A percentile compares a stretch with the other conserved stretches of the same genome.
Conservation (phyloP, 2,888 invertebrate species). For the Plutella xylostella region DNA sequence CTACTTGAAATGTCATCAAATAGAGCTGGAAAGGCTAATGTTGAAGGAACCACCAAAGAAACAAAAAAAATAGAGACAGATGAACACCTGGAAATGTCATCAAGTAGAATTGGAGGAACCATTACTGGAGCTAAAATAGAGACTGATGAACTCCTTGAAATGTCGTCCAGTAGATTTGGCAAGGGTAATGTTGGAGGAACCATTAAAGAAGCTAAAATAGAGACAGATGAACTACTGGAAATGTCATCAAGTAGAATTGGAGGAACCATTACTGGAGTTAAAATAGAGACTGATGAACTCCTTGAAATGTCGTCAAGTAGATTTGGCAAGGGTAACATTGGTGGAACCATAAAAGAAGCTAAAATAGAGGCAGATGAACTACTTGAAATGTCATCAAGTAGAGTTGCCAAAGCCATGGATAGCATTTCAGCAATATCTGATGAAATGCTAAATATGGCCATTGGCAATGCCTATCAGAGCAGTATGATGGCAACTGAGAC, state of each 20-base stretch:
- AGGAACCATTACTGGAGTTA: slow-evolving; percentile 11
- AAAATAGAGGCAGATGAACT: slow-evolving; percentile 11
- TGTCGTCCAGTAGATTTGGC: slow-evolving; percentile 15
- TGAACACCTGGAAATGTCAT: background rate
- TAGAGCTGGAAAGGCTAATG: too few relatives aligned
- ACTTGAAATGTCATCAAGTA: too few relatives aligned
- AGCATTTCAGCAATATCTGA: slow-evolving; percentile 5
- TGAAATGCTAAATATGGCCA: background rate
- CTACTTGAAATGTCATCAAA: too few relatives aligned
- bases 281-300: slow-evolving; percentile 3
- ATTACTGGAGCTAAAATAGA: slow-evolving; percentile 8
- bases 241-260: slow-evolving; percentile 16
- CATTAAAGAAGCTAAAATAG: slow-evolving; percentile 7
- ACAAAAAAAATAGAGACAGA: slow-evolving; percentile 12
- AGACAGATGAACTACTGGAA: too few relatives aligned
- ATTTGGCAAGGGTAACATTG: background rate
- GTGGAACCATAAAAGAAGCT: background rate
- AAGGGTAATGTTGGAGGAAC: slow-evolving; percentile 17
- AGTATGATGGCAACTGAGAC: background rate
- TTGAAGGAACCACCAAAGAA: slow-evolving; percentile 13
- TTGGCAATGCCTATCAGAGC: background rate
- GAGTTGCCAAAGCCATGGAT: slow-evolving; percentile 6
- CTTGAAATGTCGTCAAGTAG: background rate
- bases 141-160: slow-evolving; percentile 3
- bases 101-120: slow-evolving; percentile 17